Conservation (phyloP, 1,140 invertebrate genomes). For the Vanessa tameamea region DNA sequence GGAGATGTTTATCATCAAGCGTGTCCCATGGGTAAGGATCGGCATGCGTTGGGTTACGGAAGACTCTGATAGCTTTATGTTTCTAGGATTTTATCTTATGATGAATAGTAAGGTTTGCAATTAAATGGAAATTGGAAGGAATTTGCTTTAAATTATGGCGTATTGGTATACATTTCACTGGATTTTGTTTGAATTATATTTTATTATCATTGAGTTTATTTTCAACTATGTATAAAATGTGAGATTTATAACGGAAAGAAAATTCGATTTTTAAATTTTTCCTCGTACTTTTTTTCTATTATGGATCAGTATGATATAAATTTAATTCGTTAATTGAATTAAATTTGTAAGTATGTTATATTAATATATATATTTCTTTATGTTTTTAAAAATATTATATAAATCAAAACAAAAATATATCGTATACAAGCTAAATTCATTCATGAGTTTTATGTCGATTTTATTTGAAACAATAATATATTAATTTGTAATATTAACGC, state of each 20-base stretch:
- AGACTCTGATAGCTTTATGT: slow-evolving; percentile 18
- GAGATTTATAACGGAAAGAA: too few species aligned
- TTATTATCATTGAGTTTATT: too few species aligned
- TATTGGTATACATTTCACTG: neutral
- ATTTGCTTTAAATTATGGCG: slow-evolving; percentile 3
- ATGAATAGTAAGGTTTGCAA: slow-evolving; percentile 11
- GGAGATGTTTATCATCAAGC: slow-evolving; percentile 17
- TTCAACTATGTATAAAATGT: too few species aligned
- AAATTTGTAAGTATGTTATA: too few species aligned
- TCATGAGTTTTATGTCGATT: neutral
- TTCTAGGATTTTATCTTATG: slow-evolving; percentile 6
- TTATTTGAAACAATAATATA: neutral
- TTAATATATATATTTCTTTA: too few species aligned
- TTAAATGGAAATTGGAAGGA: slow-evolving; percentile 2
- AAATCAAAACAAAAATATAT: neutral
- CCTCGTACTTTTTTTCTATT: too few species aligned
- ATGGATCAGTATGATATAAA: too few species aligned
- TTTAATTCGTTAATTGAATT: too few species aligned
- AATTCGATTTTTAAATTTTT: too few species aligned
- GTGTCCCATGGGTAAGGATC: slow-evolving; percentile 21
- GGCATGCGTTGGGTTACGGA: slow-evolving; percentile 11
- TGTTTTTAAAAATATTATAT: too few species aligned
- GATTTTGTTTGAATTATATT: neutral
- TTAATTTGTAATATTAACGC: neutral
- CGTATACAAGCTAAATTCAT: neutral